Percentiles rank a stretch among this genome's conserved stretches.
phyloP scores from a whole-genome alignment of 2,888 invertebrate genomes.

The Himalopsyche kuldschensis region DNA sequence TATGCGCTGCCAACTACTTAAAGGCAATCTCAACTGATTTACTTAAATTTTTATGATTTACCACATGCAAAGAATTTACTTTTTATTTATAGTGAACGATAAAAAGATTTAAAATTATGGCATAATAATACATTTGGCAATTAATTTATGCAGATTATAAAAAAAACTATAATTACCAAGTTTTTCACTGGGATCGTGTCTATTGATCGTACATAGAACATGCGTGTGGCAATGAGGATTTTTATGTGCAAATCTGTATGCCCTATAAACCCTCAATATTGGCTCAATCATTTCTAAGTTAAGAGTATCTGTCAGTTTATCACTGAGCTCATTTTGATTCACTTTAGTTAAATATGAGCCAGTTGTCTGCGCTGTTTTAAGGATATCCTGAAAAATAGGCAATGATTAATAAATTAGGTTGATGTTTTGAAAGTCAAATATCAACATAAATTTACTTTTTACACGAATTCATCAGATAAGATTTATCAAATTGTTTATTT shows the following conservation, averaged over 20 bases:
- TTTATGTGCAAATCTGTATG: constrained; percentile 71
- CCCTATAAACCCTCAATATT: constrained; percentile 78
- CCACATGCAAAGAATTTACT: no score
- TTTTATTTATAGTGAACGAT: no score
- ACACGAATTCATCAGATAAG: no score
- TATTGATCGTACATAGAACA: constrained; percentile 77
- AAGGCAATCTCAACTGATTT: no score
- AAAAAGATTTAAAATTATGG: no score
- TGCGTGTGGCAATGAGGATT: constrained; percentile 76
- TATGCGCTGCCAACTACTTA: no score
- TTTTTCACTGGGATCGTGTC: constrained; percentile 60
- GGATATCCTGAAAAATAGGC: constrained; percentile 62
- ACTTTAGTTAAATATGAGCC: constrained; percentile 66
- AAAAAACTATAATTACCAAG: constrained; percentile 41
- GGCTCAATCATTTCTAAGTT: constrained; percentile 84
- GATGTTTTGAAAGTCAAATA: no score
- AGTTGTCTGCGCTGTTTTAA: constrained; percentile 70
- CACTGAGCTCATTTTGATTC: constrained; percentile 72
- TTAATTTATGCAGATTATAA: background rate
- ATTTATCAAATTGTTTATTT: no score
- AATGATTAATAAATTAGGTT: no score
- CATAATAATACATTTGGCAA: no score
- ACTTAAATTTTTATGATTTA: no score
- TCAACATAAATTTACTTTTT: no score
- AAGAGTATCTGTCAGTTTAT: constrained; percentile 75